phyloP scores from a whole-genome alignment of 2,888 invertebrate genomes.

The Drosophila affinis region DNA sequence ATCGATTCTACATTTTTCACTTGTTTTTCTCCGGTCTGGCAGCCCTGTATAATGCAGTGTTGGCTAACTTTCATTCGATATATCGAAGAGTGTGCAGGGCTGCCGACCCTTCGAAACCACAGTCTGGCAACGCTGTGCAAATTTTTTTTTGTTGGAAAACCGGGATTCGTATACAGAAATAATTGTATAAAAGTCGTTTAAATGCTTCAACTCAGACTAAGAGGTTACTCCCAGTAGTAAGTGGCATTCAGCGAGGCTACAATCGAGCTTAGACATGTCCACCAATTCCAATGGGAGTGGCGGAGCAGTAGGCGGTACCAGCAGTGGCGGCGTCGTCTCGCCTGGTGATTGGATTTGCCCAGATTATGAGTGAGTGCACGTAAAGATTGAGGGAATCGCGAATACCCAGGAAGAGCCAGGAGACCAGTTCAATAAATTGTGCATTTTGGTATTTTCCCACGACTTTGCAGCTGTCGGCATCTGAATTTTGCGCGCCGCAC shows the following conservation, averaged over 20 bases:
- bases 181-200: slow-evolving; percentile 11
- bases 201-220: slow-evolving; percentile 9
- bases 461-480: slow-evolving; percentile 89
- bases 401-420: slow-evolving; percentile 13
- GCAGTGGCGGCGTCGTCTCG: slow-evolving; percentile 57
- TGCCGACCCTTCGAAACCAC: too few species aligned
- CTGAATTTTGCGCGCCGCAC: slow-evolving; percentile 96
- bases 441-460: slow-evolving; percentile 39
- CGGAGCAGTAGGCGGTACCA: slow-evolving; percentile 26
- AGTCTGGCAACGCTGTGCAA: too few species aligned
- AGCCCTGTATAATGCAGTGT: too few species aligned
- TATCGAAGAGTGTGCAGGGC: too few species aligned
- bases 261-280: slow-evolving; percentile 52
- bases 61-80: too few species aligned
- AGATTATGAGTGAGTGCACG: slow-evolving; percentile 83
- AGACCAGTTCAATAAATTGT: slow-evolving; percentile 55
- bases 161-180: neutral
- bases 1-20: too few species aligned
- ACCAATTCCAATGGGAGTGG: slow-evolving; percentile 58
- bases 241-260: neutral
- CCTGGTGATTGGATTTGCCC: slow-evolving; percentile 75
- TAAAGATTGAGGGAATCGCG: slow-evolving; percentile 56
- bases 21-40: too few species aligned
- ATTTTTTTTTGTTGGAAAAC: too few species aligned
- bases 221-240: neutral